These are phyloP conservation scores for Belgica antarctica DNA, from an alignment of 2,888 invertebrate genomes.

Conservation along the genomic window DNA sequence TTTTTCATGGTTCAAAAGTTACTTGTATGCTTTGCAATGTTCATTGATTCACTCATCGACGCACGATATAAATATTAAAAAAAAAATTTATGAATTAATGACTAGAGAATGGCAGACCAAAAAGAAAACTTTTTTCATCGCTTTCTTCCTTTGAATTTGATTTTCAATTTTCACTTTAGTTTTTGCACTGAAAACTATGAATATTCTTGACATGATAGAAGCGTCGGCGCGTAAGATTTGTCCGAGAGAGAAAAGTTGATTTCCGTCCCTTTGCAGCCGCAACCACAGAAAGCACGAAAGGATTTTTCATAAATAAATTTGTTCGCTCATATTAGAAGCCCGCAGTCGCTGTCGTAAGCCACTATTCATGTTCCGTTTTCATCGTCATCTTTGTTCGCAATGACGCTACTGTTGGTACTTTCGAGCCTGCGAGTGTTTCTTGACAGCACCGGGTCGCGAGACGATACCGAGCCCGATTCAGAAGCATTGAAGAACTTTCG, in stretches of 20 bases:
- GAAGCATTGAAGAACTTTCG: constrained; percentile 28
- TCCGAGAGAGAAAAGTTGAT: constrained; percentile 2
- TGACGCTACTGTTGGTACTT: constrained; percentile 25
- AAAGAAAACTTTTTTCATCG: neutral
- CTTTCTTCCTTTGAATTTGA: constrained; percentile 1
- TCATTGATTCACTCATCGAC: neutral
- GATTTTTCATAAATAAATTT: neutral
- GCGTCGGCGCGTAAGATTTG: constrained; percentile 28
- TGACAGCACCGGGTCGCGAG: neutral
- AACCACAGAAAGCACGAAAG: neutral
- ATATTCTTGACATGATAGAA: constrained; percentile 28
- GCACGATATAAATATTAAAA: neutral
- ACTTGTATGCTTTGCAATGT: neutral
- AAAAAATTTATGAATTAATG: constrained; percentile 8
- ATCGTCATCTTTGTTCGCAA: constrained; percentile 30
- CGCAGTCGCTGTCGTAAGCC: constrained; percentile 24
- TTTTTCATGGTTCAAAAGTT: neutral
- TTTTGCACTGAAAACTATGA: constrained; percentile 5
- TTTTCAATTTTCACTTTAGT: neutral
- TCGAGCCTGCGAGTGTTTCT: constrained; percentile 29
- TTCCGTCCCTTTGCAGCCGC: neutral
- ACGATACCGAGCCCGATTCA: neutral
- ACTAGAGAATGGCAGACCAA: constrained; percentile 10
- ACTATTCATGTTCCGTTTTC: constrained; percentile 39
- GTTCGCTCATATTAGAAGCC: constrained; percentile 30